Evolutionary conservation across 2,113 vertebrate genomes (phyloP).

Genomic region (Saguinus midas): DNA sequence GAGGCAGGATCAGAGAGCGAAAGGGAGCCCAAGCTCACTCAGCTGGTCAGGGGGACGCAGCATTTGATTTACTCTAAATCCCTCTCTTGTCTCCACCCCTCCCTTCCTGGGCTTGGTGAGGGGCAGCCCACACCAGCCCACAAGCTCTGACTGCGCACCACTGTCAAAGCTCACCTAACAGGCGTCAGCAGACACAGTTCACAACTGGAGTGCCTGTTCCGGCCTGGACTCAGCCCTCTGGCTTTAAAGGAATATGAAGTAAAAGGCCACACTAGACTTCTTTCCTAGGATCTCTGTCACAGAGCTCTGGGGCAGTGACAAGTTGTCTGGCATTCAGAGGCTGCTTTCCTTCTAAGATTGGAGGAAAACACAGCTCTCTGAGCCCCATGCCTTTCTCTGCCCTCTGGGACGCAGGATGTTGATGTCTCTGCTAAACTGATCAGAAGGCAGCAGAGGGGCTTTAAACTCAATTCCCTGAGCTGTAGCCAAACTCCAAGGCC

Average conservation of each 20-base stretch:
- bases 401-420: background rate
- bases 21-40: background rate
- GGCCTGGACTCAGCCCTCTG: background rate
- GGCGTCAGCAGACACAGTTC: background rate
- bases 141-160: background rate
- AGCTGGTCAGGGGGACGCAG: background rate
- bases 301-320: background rate
- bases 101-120: fast-evolving
- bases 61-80: background rate
- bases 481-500: background rate
- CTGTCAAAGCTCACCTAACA: too few relatives aligned
- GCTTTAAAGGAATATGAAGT: background rate
- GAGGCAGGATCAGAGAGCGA: background rate
- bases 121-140: background rate
- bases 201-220: too few relatives aligned
- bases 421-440: background rate
- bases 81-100: background rate
- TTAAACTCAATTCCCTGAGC: background rate
- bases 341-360: background rate
- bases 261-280: background rate
- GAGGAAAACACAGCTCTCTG: background rate
- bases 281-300: background rate
- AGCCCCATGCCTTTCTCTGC: background rate
- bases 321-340: background rate
- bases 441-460: background rate